Conservation (phyloP, 2,113 vertebrate species). For the Arvicanthis niloticus region DNA sequence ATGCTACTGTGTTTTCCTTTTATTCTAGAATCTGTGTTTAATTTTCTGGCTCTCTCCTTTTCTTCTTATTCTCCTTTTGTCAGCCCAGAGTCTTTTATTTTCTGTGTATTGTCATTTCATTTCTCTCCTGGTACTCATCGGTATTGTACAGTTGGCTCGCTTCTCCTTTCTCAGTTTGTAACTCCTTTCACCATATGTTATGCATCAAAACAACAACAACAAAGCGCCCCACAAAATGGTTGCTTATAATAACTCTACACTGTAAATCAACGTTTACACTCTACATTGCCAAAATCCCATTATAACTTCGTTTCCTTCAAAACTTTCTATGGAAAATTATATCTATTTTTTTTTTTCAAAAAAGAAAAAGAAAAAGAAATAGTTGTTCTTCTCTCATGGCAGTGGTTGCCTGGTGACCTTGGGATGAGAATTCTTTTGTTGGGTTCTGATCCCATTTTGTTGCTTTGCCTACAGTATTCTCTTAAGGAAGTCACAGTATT, state of each 20-base stretch:
- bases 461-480: background rate
- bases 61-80: conserved; percentile 72
- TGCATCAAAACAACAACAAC: conserved; percentile 17
- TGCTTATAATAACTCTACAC: conserved; percentile 39
- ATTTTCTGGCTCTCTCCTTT: conserved; percentile 75
- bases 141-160: conserved; percentile 40
- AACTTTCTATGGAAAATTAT: conserved; percentile 9
- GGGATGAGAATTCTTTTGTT: background rate
- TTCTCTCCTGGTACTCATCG: conserved; percentile 27
- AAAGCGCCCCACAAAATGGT: background rate
- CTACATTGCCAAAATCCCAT: background rate
- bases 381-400: background rate
- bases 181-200: conserved; percentile 29
- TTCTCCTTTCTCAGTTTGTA: conserved; percentile 49
- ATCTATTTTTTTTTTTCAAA: background rate
- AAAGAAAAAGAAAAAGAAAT: background rate
- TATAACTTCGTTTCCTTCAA: background rate
- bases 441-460: background rate
- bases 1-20: conserved; percentile 61
- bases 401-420: background rate
- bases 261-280: conserved; percentile 21
- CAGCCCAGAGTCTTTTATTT: conserved; percentile 64
- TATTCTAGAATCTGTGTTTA: conserved; percentile 77
- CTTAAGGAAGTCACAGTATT: background rate
- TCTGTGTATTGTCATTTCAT: conserved; percentile 69